Conservation (phyloP, 2,888 invertebrate genomes). For the Dryomyza anilis region DNA sequence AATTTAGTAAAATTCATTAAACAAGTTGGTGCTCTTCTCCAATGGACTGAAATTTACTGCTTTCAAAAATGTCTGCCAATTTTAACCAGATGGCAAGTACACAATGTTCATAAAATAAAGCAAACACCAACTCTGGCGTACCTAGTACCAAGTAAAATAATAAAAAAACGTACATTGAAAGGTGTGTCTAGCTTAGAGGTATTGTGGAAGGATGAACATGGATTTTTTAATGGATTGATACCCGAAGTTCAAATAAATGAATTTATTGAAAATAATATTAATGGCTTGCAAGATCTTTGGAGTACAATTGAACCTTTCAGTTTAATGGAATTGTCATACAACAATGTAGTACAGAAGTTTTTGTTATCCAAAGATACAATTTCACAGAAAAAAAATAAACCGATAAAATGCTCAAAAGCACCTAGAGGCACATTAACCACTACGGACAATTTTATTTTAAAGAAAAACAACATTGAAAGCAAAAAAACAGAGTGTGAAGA, state of each 20-base stretch:
- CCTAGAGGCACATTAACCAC: no score
- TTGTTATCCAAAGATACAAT: constrained; percentile 65
- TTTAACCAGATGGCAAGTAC: constrained; percentile 76
- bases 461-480: no score
- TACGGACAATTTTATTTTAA: no score
- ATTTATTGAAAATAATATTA: constrained; percentile 61
- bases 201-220: constrained; percentile 69
- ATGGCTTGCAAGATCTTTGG: constrained; percentile 64
- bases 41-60: constrained; percentile 78
- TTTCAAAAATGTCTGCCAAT: constrained; percentile 79
- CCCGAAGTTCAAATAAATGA: constrained; percentile 67
- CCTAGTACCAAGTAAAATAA: constrained; percentile 64
- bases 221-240: constrained; percentile 66
- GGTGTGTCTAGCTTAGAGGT: constrained; percentile 75
- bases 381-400: background rate
- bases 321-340: constrained; percentile 68
- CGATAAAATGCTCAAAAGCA: background rate
- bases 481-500: no score
- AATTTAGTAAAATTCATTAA: constrained; percentile 73
- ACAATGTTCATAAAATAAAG: constrained; percentile 29
- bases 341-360: constrained; percentile 67
- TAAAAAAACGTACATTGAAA: constrained; percentile 66
- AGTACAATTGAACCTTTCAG: constrained; percentile 73
- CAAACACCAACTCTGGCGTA: constrained; percentile 32
- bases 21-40: constrained; percentile 69